Conservation (phyloP, 2,888 invertebrate genomes). For the Acanthacorydalis orientalis region DNA sequence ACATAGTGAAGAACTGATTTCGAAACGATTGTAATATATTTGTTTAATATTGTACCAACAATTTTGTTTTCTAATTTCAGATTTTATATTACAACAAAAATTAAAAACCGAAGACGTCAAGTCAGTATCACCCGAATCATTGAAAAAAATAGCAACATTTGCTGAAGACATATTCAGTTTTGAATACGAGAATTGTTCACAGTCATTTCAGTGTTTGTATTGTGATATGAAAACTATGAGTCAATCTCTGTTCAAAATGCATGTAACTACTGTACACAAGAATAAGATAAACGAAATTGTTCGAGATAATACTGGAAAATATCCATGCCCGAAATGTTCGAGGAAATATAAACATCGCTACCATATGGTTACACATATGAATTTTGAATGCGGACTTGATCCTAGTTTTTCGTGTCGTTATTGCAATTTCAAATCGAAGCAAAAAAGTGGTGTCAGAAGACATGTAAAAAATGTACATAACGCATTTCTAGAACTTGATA, state of each 20-base stretch:
- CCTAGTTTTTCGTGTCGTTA: slow-evolving; percentile 23
- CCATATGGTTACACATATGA: slow-evolving; percentile 19
- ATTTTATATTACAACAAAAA: too few species aligned
- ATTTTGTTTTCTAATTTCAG: too few species aligned
- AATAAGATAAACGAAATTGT: background rate
- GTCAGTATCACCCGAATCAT: too few species aligned
- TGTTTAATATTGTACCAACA: too few species aligned
- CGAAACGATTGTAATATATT: too few species aligned
- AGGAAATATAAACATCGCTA: background rate
- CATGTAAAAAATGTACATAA: slow-evolving; percentile 20
- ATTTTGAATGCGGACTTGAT: slow-evolving; percentile 20
- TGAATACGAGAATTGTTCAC: too few species aligned
- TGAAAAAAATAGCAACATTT: too few species aligned
- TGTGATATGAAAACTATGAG: background rate
- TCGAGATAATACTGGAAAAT: background rate
- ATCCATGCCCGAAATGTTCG: background rate
- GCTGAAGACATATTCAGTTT: too few species aligned
- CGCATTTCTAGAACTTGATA: too few species aligned
- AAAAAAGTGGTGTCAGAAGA: slow-evolving; percentile 21
- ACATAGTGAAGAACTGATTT: too few species aligned
- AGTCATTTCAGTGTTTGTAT: background rate
- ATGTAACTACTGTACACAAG: background rate
- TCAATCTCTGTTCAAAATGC: background rate
- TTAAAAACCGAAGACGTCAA: too few species aligned
- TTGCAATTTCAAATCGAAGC: slow-evolving; percentile 26